phyloP scores from a whole-genome alignment of 2,113 vertebrate species.

The Leptobrachium ailaonicum region DNA sequence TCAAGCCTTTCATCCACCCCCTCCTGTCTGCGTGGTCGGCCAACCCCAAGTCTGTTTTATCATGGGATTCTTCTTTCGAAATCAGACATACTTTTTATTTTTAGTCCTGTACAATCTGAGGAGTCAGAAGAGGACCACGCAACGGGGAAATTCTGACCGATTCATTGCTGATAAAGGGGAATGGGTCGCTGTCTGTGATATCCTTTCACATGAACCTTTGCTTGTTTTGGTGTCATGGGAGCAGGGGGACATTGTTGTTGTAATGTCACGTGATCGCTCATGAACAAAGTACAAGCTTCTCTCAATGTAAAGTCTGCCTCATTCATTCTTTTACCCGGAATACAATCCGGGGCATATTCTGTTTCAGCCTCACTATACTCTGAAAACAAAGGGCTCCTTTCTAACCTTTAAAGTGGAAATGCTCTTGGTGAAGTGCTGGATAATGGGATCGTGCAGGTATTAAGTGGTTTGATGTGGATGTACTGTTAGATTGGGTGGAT shows the following conservation, averaged over 20 bases:
- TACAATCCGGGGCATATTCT: neutral
- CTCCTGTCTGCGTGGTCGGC: neutral
- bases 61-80: constrained; percentile 1
- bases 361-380: neutral
- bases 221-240: constrained; percentile 7
- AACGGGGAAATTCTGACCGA: constrained; percentile 5
- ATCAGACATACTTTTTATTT: neutral
- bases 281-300: neutral
- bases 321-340: constrained; percentile 1
- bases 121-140: neutral
- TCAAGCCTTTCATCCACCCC: neutral
- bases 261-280: neutral
- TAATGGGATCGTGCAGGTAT: neutral
- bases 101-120: constrained; percentile 13
- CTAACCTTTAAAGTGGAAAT: neutral
- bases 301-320: neutral
- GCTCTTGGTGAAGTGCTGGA: neutral
- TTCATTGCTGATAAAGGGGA: constrained; percentile 6
- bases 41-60: neutral
- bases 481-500: no score
- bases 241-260: neutral
- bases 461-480: neutral
- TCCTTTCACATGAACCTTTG: constrained; percentile 26
- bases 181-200: neutral
- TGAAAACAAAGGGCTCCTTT: neutral